These are phyloP conservation scores for Nycticorax nycticorax DNA, from an alignment of 2,113 vertebrate genomes.

Conservation along the genomic window DNA sequence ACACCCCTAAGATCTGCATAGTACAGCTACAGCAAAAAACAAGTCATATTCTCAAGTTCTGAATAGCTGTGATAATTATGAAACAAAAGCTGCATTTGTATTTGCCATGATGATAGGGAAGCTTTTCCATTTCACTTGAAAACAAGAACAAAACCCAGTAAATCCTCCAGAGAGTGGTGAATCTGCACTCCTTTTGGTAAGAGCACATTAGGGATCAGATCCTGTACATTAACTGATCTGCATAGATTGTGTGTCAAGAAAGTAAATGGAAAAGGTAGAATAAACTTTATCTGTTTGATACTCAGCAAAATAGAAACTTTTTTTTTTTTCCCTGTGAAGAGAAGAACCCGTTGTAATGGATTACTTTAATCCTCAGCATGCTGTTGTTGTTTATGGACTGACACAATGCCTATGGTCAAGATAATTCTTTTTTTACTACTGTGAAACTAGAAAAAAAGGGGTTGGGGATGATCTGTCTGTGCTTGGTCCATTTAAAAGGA, in stretches of 20 bases:
- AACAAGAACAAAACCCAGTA: neutral
- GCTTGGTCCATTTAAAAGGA: neutral
- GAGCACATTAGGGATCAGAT: neutral
- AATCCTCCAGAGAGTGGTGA: neutral
- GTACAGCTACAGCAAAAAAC: constrained; percentile 13
- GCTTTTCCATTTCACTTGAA: neutral
- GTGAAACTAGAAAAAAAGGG: neutral
- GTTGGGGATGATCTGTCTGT: neutral
- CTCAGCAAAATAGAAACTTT: neutral
- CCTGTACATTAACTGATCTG: neutral
- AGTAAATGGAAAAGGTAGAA: neutral
- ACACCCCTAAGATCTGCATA: constrained; percentile 24
- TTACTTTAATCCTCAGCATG: neutral
- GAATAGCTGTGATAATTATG: constrained; percentile 24
- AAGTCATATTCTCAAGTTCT: constrained; percentile 17
- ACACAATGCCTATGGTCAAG: neutral
- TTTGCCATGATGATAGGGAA: neutral
- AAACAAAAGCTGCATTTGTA: constrained; percentile 9
- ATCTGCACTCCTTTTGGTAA: neutral
- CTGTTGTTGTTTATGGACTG: neutral
- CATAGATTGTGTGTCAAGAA: neutral
- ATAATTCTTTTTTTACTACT: neutral
- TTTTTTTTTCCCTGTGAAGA: neutral
- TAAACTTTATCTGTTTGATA: neutral
- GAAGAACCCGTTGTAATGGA: neutral